These are phyloP conservation scores for Pararge aegeria DNA, from an alignment of 1,140 invertebrate species.

Conservation along the genomic window DNA sequence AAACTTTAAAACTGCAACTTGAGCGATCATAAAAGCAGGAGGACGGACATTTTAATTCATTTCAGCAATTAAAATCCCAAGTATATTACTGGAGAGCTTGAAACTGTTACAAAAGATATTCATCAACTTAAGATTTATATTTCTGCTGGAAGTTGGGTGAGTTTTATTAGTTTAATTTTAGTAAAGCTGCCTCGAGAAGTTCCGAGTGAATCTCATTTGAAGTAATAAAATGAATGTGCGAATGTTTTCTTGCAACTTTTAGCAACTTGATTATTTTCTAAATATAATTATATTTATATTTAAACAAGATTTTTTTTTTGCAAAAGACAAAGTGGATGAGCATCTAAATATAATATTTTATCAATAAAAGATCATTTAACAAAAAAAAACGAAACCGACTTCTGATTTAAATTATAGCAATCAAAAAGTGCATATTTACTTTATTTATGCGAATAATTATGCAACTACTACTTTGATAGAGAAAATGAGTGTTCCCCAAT, in stretches of 20 bases:
- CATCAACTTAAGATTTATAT: conserved; percentile 1
- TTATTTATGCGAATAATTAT: too few relatives aligned
- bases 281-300: too few relatives aligned
- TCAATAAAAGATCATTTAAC: too few relatives aligned
- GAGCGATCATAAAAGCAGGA: not conserved
- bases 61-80: conserved; percentile 1
- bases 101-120: not conserved
- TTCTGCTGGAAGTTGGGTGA: not conserved
- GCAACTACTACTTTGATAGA: too few relatives aligned
- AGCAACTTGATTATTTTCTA: too few relatives aligned
- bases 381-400: too few relatives aligned
- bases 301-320: too few relatives aligned
- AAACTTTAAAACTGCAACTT: conserved; percentile 2
- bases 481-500: too few relatives aligned
- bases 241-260: not conserved
- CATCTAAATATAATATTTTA: too few relatives aligned
- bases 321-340: too few relatives aligned
- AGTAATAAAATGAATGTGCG: not conserved
- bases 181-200: not conserved
- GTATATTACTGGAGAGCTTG: not conserved
- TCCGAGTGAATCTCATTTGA: not conserved
- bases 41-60: conserved; percentile 2
- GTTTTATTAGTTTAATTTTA: not conserved
- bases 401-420: too few relatives aligned
- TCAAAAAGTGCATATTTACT: too few relatives aligned